These are phyloP conservation scores for Allobates femoralis DNA, from an alignment of 2,797 vertebrate species.

Conservation along the genomic window DNA sequence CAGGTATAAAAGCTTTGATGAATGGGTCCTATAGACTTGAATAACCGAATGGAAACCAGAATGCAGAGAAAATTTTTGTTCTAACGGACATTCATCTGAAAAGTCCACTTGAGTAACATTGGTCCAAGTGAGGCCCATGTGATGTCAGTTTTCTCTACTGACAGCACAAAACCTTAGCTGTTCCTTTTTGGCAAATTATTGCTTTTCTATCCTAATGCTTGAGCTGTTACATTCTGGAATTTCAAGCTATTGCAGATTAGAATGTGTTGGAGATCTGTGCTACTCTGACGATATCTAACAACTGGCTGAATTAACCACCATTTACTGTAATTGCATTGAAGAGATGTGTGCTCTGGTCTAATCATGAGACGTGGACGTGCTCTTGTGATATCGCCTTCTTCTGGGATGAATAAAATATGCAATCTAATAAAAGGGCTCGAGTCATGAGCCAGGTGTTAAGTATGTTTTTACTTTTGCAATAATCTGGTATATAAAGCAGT, in stretches of 20 bases:
- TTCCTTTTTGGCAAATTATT: not conserved
- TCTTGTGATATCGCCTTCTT: not conserved
- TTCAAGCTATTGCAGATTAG: not conserved
- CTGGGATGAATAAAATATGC: not conserved
- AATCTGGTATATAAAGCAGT: not conserved
- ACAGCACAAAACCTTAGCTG: too few relatives aligned
- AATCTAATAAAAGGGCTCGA: not conserved
- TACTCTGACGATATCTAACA: not conserved
- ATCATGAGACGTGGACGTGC: not conserved
- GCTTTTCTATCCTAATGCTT: not conserved
- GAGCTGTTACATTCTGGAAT: not conserved
- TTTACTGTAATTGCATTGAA: not conserved
- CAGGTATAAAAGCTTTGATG: too few relatives aligned
- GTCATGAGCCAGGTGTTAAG: conserved; percentile 22
- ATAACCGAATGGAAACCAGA: too few relatives aligned
- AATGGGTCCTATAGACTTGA: too few relatives aligned
- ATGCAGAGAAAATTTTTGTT: too few relatives aligned
- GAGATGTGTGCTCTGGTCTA: not conserved
- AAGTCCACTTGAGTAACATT: too few relatives aligned
- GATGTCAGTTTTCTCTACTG: too few relatives aligned
- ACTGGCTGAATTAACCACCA: not conserved
- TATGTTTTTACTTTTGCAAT: conserved; percentile 8
- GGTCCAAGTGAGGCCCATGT: too few relatives aligned
- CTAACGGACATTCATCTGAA: too few relatives aligned
- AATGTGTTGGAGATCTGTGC: not conserved